phyloP scores from a whole-genome alignment of 2,797 vertebrate genomes.

The Thripadectes ignobilis region DNA sequence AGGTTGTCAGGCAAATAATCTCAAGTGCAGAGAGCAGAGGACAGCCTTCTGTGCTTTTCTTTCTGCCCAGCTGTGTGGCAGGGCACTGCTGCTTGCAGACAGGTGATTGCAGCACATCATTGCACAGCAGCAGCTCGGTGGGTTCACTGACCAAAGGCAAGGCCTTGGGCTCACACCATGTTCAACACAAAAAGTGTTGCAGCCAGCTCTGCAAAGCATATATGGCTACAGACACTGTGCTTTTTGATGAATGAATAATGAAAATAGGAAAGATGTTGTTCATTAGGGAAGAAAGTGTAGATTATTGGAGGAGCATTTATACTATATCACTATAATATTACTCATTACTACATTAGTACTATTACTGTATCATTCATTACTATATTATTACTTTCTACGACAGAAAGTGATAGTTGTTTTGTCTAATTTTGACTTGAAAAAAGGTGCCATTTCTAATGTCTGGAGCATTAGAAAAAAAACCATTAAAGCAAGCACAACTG shows the following conservation, averaged over 20 bases:
- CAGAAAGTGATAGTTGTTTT: neutral
- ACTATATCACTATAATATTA: neutral
- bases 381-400: neutral
- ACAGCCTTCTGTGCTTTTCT: neutral
- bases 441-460: neutral
- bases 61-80: neutral
- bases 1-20: neutral
- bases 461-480: neutral
- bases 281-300: neutral
- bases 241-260: neutral
- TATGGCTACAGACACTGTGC: neutral
- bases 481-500: neutral
- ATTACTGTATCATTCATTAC: neutral
- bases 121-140: neutral
- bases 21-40: neutral
- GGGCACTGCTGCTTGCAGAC: neutral
- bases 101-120: too few relatives aligned
- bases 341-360: neutral
- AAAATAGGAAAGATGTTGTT: neutral
- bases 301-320: accelerated
- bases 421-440: neutral
- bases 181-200: neutral
- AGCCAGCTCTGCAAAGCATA: neutral
- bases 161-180: neutral
- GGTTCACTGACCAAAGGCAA: neutral